Conservation (phyloP, 2,113 vertebrate species). For the Bufo bufo region DNA sequence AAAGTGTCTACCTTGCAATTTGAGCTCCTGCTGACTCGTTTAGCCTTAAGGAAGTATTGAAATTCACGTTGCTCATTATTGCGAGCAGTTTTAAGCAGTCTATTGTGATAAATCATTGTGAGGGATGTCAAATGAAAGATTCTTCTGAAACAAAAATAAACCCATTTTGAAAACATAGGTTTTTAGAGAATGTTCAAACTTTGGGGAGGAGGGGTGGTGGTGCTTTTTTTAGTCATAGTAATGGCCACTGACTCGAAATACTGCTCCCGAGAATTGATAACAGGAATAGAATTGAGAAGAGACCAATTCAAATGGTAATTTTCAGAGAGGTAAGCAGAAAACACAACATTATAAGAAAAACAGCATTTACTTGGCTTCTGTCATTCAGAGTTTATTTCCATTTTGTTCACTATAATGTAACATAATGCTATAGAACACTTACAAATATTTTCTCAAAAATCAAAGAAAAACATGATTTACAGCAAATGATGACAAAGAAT, state of each 20-base stretch:
- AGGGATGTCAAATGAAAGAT: conserved; percentile 66
- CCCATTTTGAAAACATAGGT: conserved; percentile 63
- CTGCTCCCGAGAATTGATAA: conserved; percentile 43
- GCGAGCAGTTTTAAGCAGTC: conserved; percentile 67
- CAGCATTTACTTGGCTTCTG: conserved; percentile 20
- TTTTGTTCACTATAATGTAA: conserved; percentile 6
- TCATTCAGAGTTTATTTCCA: conserved; percentile 17
- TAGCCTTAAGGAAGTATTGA: conserved; percentile 69
- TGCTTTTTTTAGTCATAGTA: conserved; percentile 38
- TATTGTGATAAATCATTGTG: conserved; percentile 70
- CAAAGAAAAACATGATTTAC: background rate
- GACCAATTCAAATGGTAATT: conserved; percentile 57
- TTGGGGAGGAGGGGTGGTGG: background rate
- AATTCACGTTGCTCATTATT: conserved; percentile 65
- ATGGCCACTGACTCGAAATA: conserved; percentile 17
- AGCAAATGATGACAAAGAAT: background rate
- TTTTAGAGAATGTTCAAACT: conserved; percentile 43
- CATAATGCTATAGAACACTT: background rate
- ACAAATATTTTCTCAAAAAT: background rate
- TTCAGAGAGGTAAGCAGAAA: conserved; percentile 33
- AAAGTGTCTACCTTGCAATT: conserved; percentile 64
- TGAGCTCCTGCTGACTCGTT: conserved; percentile 68
- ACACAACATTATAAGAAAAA: conserved; percentile 27
- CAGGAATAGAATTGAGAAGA: conserved; percentile 39
- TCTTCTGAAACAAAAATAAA: conserved; percentile 61